These are phyloP conservation scores for Drosophila triauraria DNA, from an alignment of 1,140 invertebrate species.

Conservation along the genomic window DNA sequence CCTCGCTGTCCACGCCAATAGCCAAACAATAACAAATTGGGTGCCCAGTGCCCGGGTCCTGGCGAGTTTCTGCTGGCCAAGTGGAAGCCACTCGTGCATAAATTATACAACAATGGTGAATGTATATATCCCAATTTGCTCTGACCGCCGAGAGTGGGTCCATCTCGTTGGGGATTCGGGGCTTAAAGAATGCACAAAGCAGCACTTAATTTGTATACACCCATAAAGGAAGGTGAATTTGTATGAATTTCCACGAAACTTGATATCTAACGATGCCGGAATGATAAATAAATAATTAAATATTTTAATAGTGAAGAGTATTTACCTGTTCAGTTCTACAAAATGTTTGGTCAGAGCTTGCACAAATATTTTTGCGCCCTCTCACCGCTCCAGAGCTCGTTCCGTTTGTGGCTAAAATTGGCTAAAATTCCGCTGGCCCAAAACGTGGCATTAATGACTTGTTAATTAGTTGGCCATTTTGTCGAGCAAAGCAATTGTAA, in stretches of 20 bases:
- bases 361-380: slow-evolving; percentile 31
- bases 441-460: slow-evolving; percentile 44
- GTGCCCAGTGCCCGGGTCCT: slow-evolving; percentile 24
- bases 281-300: not conserved
- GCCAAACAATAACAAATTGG: slow-evolving; percentile 58
- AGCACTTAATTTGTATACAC: slow-evolving; percentile 8
- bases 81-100: slow-evolving; percentile 53
- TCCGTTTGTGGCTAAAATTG: slow-evolving; percentile 33
- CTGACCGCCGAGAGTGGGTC: slow-evolving; percentile 5
- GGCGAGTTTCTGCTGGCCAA: slow-evolving; percentile 44
- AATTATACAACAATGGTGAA: slow-evolving; percentile 39
- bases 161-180: not conserved
- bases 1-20: slow-evolving; percentile 20
- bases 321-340: slow-evolving; percentile 6
- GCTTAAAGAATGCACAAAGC: not conserved
- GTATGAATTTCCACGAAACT: not conserved
- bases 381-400: not conserved
- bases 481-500: slow-evolving; percentile 52
- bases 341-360: slow-evolving; percentile 19
- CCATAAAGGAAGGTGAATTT: not conserved
- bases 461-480: slow-evolving; percentile 60
- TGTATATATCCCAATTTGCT: slow-evolving; percentile 19
- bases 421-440: slow-evolving; percentile 8
- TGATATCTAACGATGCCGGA: not conserved
- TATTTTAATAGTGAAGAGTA: not conserved